A percentile compares a stretch with the other conserved stretches of the same genome.
Conservation (phyloP, 2,113 vertebrate species). For the Cyanocitta stelleri region DNA sequence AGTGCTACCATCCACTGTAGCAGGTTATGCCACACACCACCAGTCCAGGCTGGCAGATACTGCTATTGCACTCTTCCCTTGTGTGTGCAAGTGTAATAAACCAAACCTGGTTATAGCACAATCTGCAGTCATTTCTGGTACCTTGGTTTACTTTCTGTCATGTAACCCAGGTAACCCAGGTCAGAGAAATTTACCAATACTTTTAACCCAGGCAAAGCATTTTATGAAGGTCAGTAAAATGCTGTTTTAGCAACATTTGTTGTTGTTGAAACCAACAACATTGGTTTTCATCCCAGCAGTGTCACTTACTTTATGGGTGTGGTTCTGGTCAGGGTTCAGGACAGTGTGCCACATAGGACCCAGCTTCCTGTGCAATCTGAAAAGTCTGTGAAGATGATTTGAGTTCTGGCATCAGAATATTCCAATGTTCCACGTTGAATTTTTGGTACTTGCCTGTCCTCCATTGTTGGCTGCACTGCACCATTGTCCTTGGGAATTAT, state of each 20-base stretch:
- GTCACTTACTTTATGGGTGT: not conserved
- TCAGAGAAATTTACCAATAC: not conserved
- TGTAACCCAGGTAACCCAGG: not conserved
- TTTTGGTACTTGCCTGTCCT: not conserved
- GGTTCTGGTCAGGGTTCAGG: not conserved
- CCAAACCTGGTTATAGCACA: not conserved
- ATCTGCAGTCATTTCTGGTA: not conserved
- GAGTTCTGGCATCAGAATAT: not conserved
- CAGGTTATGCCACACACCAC: not conserved
- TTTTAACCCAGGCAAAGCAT: not conserved
- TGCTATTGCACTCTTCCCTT: not conserved
- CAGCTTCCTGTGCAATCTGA: not conserved
- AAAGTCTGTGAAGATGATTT: not conserved
- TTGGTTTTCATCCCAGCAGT: not conserved
- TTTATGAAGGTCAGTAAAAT: not conserved
- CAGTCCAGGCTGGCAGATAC: not conserved
- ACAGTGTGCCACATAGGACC: fast-evolving
- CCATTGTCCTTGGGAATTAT: not conserved
- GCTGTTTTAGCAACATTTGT: not conserved
- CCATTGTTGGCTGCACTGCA: not conserved
- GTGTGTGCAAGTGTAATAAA: not conserved
- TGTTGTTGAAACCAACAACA: too few relatives aligned
- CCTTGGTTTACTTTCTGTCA: not conserved
- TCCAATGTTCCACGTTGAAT: not conserved
- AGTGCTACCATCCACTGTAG: not conserved